A percentile compares a stretch with the other conserved stretches of the same genome.
Evolutionary conservation across 2,888 invertebrate species (phyloP).

Genomic region (Netelia melanura): DNA sequence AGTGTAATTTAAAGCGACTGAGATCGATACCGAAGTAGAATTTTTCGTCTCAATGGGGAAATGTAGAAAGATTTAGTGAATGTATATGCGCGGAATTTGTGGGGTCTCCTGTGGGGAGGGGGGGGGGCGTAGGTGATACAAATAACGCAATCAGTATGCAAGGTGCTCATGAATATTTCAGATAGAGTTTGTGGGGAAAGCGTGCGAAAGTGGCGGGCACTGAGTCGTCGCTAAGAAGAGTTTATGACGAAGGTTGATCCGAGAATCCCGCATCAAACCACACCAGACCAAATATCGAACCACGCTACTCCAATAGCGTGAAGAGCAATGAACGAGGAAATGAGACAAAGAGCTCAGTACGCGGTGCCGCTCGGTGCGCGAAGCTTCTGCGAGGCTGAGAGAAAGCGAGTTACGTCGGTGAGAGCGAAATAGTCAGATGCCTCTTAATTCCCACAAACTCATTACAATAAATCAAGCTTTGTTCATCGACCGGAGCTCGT

Average conservation of each 20-base stretch:
- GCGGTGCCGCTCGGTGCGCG: slow-evolving; percentile 3
- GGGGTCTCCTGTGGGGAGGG: slow-evolving; percentile 65
- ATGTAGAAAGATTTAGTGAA: slow-evolving; percentile 36
- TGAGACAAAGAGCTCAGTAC: slow-evolving; percentile 45
- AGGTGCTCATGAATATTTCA: slow-evolving; percentile 83
- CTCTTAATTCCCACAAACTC: slow-evolving; percentile 85
- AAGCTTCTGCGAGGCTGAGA: slow-evolving; percentile 42
- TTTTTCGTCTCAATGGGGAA: background rate
- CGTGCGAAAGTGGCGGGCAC: slow-evolving; percentile 70
- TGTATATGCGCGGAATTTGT: slow-evolving; percentile 69
- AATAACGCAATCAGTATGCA: slow-evolving; percentile 84
- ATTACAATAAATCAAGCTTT: slow-evolving; percentile 85
- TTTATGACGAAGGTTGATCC: slow-evolving; percentile 85
- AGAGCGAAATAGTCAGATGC: slow-evolving; percentile 70
- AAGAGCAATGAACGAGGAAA: slow-evolving; percentile 63
- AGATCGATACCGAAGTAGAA: background rate
- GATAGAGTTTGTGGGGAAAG: slow-evolving; percentile 72
- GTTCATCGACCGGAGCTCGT: slow-evolving; percentile 81
- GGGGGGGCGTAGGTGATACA: slow-evolving; percentile 78
- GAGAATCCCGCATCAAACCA: slow-evolving; percentile 84
- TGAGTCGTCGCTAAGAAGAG: slow-evolving; percentile 83
- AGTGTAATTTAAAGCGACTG: background rate
- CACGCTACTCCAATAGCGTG: slow-evolving; percentile 64
- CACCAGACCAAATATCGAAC: slow-evolving; percentile 82
- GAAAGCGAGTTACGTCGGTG: slow-evolving; percentile 60